Evolutionary conservation across 1,140 invertebrate genomes (phyloP).

Genomic region (Drosophila carrolli): DNA sequence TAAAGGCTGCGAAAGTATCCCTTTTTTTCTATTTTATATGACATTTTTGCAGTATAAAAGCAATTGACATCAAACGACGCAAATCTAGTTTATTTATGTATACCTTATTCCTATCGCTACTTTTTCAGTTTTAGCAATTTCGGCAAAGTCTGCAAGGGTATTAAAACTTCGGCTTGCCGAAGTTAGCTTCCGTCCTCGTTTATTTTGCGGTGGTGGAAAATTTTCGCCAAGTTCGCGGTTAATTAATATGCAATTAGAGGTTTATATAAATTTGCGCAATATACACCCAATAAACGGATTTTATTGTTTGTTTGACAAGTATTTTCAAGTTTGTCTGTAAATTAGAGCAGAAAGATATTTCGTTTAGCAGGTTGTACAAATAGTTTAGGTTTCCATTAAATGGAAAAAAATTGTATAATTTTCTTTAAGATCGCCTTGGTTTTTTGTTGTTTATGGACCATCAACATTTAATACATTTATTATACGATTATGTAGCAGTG

Average conservation of each 20-base stretch:
- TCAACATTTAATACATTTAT: no score
- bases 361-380: conserved; percentile 9
- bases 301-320: conserved; percentile 44
- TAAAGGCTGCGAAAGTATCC: no score
- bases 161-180: no score
- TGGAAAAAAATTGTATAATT: neutral
- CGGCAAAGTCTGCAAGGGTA: no score
- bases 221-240: conserved; percentile 35
- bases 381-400: neutral
- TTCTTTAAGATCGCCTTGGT: neutral
- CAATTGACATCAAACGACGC: no score
- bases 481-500: no score
- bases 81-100: no score
- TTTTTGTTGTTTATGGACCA: neutral
- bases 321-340: conserved; percentile 18
- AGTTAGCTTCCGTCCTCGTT: no score
- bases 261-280: conserved; percentile 44
- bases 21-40: no score
- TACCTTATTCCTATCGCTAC: no score
- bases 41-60: no score
- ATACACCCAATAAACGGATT: conserved; percentile 24
- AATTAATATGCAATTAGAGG: conserved; percentile 56
- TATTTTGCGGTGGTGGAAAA: conserved; percentile 33
- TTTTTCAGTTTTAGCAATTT: no score
- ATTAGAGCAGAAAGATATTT: conserved; percentile 32